A percentile compares a stretch with the other conserved stretches of the same genome.
Conservation (phyloP, 2,113 vertebrate genomes). For the Sclerurus mexicanus region DNA sequence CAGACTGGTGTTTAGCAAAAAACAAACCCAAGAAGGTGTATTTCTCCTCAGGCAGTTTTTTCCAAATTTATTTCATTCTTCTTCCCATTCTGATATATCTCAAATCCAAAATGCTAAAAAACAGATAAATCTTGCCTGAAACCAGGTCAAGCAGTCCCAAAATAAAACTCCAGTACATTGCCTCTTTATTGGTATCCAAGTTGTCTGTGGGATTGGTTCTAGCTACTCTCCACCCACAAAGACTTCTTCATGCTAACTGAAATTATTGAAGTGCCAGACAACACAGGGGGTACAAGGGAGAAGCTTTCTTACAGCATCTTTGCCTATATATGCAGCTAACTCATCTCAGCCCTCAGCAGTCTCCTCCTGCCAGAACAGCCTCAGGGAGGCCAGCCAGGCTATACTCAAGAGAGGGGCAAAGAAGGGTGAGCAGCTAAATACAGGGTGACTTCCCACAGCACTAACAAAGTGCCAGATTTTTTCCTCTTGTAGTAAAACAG, state of each 20-base stretch:
- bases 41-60: background rate
- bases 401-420: background rate
- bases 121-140: background rate
- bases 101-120: background rate
- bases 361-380: background rate
- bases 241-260: background rate
- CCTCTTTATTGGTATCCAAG: background rate
- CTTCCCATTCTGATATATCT: background rate
- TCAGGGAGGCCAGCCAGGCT: background rate
- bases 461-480: background rate
- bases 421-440: background rate
- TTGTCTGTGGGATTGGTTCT: background rate
- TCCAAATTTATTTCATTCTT: background rate
- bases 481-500: background rate
- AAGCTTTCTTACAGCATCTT: background rate
- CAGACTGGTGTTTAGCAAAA: background rate
- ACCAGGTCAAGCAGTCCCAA: constrained; percentile 6
- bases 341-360: background rate
- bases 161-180: constrained; percentile 1
- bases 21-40: background rate
- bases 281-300: background rate
- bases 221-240: constrained; percentile 31
- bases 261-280: constrained; percentile 35
- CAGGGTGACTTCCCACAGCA: background rate
- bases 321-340: background rate